Evolutionary conservation across 2,113 vertebrate genomes (phyloP), one percentile per base, ranked within the genome.

Genomic region (Gallinago jamesoni): DNA sequence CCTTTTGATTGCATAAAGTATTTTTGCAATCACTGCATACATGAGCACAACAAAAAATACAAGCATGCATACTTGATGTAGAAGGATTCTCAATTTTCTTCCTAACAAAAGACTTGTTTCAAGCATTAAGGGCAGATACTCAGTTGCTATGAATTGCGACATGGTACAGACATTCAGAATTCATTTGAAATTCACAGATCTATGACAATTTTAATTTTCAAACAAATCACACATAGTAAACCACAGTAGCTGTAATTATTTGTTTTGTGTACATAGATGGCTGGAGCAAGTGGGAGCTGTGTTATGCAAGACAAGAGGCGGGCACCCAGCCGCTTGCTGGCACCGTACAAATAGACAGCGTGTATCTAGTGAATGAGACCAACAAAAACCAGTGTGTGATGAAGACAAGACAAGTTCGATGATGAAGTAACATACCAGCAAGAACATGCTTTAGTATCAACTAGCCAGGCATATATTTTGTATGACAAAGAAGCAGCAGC

Each of bases 131-230:
- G 33, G 56, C 23, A 74, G 30, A 60, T 43, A 67, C 21, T 86
- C 55, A 48, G 50, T 35, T 81, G 84, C 28, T 80, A 25, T 35
- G 60, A 93, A 87, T 48, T 73, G n/a, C 23, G 67, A 59, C 31
- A 9, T 30, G 37, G 37, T 70, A 57, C n/a, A 84, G 55, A 74
- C 37, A 78, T 76, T 56, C 50, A 89, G 75, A 81, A 87, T 67
- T 75, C 2, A 63, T 72, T 78, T 68, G 69, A 74, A 87, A 78
- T 87, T 64, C 52, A 95, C 20, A 73, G 53, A 60, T 80, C 11
- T 90, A 68, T 66, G 66, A 59, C 60, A 63, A 74, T 90, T 93
- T 75, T 84, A 3, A 69, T 93, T 96, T 91, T 88, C 63, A 90
- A 90, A 70, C 25, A 62, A 79, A 80, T 87, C 22, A 75, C 79